Evolutionary conservation across 2,797 vertebrate genomes (phyloP).

Genomic region (Schizopygopsis malacanthus): DNA sequence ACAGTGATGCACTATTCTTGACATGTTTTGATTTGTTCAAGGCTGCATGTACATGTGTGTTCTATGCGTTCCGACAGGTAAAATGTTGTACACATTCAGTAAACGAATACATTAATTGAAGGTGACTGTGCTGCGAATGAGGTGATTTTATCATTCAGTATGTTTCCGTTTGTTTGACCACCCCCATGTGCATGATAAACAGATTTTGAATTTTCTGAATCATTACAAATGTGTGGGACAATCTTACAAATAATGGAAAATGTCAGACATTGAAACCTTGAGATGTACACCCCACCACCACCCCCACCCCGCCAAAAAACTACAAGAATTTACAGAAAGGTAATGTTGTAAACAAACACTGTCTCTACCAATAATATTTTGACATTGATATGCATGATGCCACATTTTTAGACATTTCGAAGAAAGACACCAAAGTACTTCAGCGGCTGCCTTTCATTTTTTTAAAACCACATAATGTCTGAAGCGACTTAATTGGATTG

Average conservation of each 20-base stretch:
- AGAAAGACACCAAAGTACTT: conserved; percentile 48
- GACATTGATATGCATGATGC: conserved; percentile 25
- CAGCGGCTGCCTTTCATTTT: conserved; percentile 47
- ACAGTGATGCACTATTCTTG: conserved; percentile 36
- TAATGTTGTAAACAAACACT: conserved; percentile 48
- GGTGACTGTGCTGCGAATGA: conserved; percentile 76
- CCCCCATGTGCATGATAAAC: background rate
- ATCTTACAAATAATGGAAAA: conserved; percentile 27
- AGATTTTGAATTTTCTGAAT: background rate
- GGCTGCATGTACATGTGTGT: conserved; percentile 18
- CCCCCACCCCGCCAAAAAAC: background rate
- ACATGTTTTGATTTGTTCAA: conserved; percentile 50
- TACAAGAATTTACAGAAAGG: conserved; percentile 7
- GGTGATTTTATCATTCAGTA: conserved; percentile 68
- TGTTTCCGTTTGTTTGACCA: conserved; percentile 46
- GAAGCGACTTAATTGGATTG: conserved; percentile 58
- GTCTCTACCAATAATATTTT: conserved; percentile 52
- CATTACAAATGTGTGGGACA: conserved; percentile 1
- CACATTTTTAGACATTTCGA: conserved; percentile 41
- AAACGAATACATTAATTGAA: conserved; percentile 76
- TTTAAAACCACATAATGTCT: conserved; percentile 39
- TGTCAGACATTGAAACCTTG: conserved; percentile 25
- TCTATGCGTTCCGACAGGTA: conserved; percentile 76
- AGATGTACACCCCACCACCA: background rate
- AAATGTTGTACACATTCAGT: conserved; percentile 67